phyloP scores from a whole-genome alignment of 2,113 vertebrate genomes.

The Pelusios castaneus region DNA sequence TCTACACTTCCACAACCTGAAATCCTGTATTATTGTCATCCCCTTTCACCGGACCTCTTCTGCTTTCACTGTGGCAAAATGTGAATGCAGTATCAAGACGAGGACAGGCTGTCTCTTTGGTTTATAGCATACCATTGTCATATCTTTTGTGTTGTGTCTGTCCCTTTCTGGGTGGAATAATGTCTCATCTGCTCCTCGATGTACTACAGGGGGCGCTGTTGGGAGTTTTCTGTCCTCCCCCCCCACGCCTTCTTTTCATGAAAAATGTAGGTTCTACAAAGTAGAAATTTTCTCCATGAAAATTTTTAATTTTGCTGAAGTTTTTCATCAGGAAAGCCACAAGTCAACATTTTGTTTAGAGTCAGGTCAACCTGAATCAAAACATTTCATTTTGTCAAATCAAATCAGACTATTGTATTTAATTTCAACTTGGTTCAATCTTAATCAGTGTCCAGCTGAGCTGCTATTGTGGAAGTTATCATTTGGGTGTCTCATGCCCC shows the following conservation, averaged over 20 bases:
- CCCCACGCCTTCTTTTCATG: neutral
- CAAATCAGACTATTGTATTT: neutral
- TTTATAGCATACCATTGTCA: neutral
- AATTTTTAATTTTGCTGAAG: fast-evolving
- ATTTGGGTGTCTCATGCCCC: neutral
- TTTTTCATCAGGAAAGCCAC: neutral
- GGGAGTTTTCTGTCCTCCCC: neutral
- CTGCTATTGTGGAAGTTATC: fast-evolving
- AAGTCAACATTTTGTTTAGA: neutral
- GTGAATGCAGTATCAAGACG: neutral
- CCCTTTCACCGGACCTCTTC: neutral
- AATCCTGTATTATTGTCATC: fast-evolving
- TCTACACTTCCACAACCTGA: neutral
- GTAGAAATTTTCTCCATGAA: conserved; percentile 61
- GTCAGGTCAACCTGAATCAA: neutral
- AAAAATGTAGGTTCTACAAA: neutral
- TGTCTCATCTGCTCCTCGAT: neutral
- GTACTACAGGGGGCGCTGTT: neutral
- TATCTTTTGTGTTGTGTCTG: neutral
- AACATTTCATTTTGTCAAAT: neutral
- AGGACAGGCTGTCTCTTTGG: too few species aligned
- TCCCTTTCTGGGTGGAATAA: neutral
- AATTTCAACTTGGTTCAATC: neutral
- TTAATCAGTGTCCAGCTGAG: neutral
- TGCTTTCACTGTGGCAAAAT: neutral